Evolutionary conservation across 2,113 vertebrate species (phyloP).

Genomic region (Halichoerus grypus): DNA sequence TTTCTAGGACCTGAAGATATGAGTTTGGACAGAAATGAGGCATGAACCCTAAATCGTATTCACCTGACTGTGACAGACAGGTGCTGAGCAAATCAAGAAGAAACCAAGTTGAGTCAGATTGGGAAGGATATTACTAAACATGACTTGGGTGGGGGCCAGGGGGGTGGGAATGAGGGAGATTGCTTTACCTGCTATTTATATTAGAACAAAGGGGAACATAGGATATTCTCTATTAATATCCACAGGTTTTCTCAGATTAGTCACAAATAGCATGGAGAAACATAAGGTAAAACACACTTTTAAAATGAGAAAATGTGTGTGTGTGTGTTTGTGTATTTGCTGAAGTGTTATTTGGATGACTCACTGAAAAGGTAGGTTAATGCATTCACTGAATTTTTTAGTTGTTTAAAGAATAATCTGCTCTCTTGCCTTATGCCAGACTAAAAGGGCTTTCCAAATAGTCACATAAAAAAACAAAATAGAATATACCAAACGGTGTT

Average conservation of each 20-base stretch:
- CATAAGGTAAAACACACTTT: not conserved
- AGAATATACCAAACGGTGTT: not conserved
- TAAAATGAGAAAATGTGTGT: not conserved
- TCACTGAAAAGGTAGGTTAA: slow-evolving; percentile 54
- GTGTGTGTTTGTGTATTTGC: not conserved
- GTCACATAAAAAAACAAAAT: slow-evolving; percentile 61
- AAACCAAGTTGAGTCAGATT: not conserved
- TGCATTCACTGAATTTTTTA: slow-evolving; percentile 59
- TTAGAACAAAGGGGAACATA: not conserved
- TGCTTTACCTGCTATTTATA: not conserved
- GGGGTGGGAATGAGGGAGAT: not conserved
- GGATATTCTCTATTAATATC: not conserved
- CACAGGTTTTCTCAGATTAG: not conserved
- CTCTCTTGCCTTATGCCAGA: not conserved
- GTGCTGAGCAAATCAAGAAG: not conserved
- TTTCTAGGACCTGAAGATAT: not conserved
- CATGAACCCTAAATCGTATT: not conserved
- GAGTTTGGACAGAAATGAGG: not conserved
- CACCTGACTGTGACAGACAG: not conserved
- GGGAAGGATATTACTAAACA: not conserved
- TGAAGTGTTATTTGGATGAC: slow-evolving; percentile 50
- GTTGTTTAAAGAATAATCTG: slow-evolving; percentile 59
- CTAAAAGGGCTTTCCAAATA: slow-evolving; percentile 39
- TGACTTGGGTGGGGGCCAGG: accelerated
- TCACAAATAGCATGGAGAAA: not conserved